These are phyloP conservation scores for Dicaeum eximium DNA, from an alignment of 2,113 vertebrate species.

Conservation along the genomic window DNA sequence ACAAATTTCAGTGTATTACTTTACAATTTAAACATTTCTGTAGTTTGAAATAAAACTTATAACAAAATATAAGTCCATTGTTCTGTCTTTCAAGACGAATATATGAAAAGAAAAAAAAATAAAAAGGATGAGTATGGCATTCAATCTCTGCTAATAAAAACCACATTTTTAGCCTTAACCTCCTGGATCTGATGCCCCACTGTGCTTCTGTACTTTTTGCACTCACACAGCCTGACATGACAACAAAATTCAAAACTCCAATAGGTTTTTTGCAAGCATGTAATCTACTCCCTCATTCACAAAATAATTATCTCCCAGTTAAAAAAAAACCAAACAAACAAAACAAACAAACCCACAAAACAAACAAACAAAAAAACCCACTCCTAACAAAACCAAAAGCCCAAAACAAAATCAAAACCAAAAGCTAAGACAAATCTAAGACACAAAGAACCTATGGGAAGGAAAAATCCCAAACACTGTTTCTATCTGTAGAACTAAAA, in stretches of 20 bases:
- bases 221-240: neutral
- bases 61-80: neutral
- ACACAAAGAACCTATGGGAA: neutral
- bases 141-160: neutral
- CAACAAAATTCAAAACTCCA: neutral
- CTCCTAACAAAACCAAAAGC: neutral
- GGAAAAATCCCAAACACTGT: fast-evolving
- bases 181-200: neutral
- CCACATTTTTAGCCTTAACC: neutral
- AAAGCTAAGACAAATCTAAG: neutral
- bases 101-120: neutral
- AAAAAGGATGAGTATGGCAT: neutral
- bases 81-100: neutral
- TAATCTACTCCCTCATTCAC: neutral
- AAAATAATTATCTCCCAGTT: neutral
- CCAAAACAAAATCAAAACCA: neutral
- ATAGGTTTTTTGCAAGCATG: neutral
- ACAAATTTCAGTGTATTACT: neutral
- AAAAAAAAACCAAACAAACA: neutral
- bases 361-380: neutral
- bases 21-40: neutral
- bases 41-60: neutral
- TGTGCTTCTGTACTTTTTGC: neutral
- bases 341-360: neutral
- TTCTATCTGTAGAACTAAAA: neutral